Evolutionary conservation across 1,140 invertebrate genomes (phyloP).

Genomic region (Mycetomoellerius zeteki): DNA sequence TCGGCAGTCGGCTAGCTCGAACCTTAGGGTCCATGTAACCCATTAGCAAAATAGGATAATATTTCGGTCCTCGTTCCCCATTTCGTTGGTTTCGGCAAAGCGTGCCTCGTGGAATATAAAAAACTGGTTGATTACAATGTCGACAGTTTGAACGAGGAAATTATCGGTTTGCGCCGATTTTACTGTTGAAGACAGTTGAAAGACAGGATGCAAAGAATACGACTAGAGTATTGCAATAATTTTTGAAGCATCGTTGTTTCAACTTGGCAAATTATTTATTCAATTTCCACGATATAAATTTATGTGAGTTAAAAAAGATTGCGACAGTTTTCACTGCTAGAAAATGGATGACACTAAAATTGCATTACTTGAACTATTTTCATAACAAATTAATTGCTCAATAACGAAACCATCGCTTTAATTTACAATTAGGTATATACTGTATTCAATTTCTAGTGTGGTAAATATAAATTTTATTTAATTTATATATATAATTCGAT

Average conservation of each 20-base stretch:
- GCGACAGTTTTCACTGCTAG: not conserved
- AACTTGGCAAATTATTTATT: not conserved
- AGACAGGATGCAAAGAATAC: not conserved
- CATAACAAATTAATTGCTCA: not conserved
- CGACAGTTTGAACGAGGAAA: slow-evolving; percentile 38
- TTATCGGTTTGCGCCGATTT: slow-evolving; percentile 9
- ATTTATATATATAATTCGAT: not conserved
- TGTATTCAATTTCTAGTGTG: not conserved
- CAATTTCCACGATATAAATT: not conserved
- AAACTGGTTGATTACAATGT: slow-evolving; percentile 15
- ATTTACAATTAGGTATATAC: not conserved
- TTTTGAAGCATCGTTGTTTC: not conserved
- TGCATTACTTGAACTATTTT: not conserved
- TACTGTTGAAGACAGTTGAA: not conserved
- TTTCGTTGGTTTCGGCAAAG: slow-evolving; percentile 6
- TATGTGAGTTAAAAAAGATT: not conserved
- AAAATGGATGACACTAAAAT: not conserved
- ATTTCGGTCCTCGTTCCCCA: slow-evolving; percentile 33
- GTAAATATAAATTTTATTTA: slow-evolving; percentile 1
- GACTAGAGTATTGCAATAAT: not conserved
- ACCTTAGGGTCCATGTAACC: slow-evolving; percentile 30
- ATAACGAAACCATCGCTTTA: not conserved
- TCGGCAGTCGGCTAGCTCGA: slow-evolving; percentile 19
- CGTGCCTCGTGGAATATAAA: slow-evolving; percentile 35
- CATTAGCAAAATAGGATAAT: slow-evolving; percentile 63